Conservation (phyloP, 2,797 vertebrate genomes). For the Squalus acanthias region DNA sequence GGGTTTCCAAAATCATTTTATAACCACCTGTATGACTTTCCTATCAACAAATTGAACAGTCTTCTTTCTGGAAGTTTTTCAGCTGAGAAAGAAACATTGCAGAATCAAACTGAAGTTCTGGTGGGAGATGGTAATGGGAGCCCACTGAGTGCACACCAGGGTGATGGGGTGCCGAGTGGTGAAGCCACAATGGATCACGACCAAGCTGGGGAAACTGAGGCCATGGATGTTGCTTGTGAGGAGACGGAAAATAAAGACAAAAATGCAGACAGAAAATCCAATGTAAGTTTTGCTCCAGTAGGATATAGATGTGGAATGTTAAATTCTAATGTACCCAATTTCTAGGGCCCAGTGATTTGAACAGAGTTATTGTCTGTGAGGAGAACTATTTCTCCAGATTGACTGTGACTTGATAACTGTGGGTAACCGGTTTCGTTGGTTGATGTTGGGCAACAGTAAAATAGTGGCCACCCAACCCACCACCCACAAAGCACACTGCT, state of each 20-base stretch:
- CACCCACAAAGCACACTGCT: neutral
- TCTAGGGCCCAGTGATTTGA: neutral
- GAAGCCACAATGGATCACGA: constrained; percentile 46
- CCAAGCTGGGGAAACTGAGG: constrained; percentile 42
- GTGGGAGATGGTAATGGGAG: constrained; percentile 55
- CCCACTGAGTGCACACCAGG: constrained; percentile 44
- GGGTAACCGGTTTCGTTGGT: neutral
- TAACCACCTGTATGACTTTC: constrained; percentile 79
- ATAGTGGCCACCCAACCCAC: neutral
- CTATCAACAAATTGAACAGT: constrained; percentile 81
- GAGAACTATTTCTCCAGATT: neutral
- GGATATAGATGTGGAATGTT: neutral
- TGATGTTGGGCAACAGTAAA: neutral
- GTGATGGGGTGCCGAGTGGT: constrained; percentile 47
- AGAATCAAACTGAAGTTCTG: constrained; percentile 43
- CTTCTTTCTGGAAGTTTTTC: constrained; percentile 74
- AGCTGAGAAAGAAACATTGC: constrained; percentile 47
- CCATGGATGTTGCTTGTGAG: constrained; percentile 52
- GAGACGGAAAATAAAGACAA: constrained; percentile 53
- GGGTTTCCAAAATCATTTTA: constrained; percentile 84
- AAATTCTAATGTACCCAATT: neutral
- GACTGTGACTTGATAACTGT: neutral
- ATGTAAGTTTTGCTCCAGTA: constrained; percentile 55
- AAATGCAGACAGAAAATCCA: constrained; percentile 60
- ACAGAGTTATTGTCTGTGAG: neutral